Evolutionary conservation across 1,140 invertebrate genomes (phyloP).

Genomic region (Stratiolaelaps scimitus): DNA sequence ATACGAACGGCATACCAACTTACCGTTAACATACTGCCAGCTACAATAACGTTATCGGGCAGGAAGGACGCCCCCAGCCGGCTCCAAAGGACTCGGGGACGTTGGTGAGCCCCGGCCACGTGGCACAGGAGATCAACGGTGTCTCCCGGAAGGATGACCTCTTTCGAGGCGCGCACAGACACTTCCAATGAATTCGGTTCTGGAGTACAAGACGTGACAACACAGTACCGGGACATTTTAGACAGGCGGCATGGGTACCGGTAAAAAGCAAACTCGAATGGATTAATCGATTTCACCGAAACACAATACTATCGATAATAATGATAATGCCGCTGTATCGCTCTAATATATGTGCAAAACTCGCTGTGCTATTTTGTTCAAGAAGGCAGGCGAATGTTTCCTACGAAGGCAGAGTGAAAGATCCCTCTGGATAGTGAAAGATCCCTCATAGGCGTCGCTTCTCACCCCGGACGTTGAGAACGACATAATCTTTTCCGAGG

Average conservation of each 20-base stretch:
- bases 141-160: slow-evolving; percentile 54
- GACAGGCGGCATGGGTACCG: too few species aligned
- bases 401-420: too few species aligned
- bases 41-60: slow-evolving; percentile 41
- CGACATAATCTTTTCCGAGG: slow-evolving; percentile 38
- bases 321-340: too few species aligned
- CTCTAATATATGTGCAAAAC: too few species aligned
- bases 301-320: too few species aligned
- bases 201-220: not conserved
- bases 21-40: slow-evolving; percentile 20
- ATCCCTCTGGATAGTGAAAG: too few species aligned
- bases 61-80: slow-evolving; percentile 37
- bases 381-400: too few species aligned
- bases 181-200: slow-evolving; percentile 37
- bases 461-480: slow-evolving; percentile 41
- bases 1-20: too few species aligned
- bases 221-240: too few species aligned
- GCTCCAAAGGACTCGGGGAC: slow-evolving; percentile 21
- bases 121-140: slow-evolving; percentile 59
- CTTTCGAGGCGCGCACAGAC: slow-evolving; percentile 46
- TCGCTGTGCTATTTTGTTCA: too few species aligned
- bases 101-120: slow-evolving; percentile 44
- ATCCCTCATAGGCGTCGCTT: not conserved
- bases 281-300: too few species aligned
- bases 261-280: too few species aligned